Base-by-base conservation (phyloP, 2,113 vertebrate species). In the Orientallactaga bullata region DNA sequence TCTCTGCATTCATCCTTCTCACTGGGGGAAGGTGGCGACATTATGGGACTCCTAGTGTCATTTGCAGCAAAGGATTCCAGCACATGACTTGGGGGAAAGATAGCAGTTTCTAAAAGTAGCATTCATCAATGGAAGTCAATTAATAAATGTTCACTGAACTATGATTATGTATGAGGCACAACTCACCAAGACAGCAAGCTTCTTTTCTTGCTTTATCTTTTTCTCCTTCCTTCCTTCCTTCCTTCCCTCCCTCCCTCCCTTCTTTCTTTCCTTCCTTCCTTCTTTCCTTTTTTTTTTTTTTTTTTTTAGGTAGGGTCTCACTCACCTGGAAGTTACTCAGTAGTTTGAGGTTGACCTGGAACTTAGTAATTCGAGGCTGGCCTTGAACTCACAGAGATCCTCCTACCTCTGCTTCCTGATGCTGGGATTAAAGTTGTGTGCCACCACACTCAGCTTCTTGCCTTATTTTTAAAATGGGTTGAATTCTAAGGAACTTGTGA, bases 401-500 rank as follows among this genome's bases (percentile, higher is more conserved):
- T 47, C 42, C 42, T 47, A 47, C 42, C 42, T 47, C 42, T 47
- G 42, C 5, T 47, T 47, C 42, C 42, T 47, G 42, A 47, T 47
- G 42, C 42, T 47, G 42, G 42, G 42, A 47, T 47, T 47, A 47
- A 47, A 47, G 42, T 47, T 47, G 42, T 47, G 42, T 47, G 42
- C 42, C 42, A 47, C 42, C 42, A 47, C 42, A 47, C 42, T 47
- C 8, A 8, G 42, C 42, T 91, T 55, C 30, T 83, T 89, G 18
- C 35, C 92, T 89, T 91, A 21, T 85, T 91, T 92, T 81, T 77
- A 58, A 85, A 63, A 28, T 72, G 23, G 81, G n/a, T 35, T 84
- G 71, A 82, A 28, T n/a, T 23, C 10, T n/a, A 65, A 58, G 74
- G 42, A 91, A 85, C 24, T 61, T 63, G n/a, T 47, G 73, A 35